Evolutionary conservation across 2,113 vertebrate genomes (phyloP).

Genomic region (Cygnus buccinator): DNA sequence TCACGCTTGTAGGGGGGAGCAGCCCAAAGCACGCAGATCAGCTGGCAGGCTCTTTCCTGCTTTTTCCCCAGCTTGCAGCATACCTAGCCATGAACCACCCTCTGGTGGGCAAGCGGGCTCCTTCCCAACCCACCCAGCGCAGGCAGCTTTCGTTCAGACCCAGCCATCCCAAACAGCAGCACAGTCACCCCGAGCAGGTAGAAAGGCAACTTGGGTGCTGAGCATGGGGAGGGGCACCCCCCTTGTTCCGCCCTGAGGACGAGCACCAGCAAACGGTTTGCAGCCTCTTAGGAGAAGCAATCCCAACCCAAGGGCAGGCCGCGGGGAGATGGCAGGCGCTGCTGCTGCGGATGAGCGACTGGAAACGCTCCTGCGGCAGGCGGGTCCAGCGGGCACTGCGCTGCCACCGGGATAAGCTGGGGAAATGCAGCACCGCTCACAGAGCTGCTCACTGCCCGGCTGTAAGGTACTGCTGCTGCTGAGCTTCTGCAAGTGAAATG

Average conservation of each 20-base stretch:
- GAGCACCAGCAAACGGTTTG: not conserved
- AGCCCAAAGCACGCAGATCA: too few relatives aligned
- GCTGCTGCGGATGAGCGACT: too few relatives aligned
- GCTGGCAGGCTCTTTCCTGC: not conserved
- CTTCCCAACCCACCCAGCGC: too few relatives aligned
- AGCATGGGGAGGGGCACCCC: fast-evolving
- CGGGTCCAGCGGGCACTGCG: too few relatives aligned
- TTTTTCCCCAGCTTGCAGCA: not conserved
- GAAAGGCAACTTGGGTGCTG: not conserved
- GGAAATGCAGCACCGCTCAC: too few relatives aligned
- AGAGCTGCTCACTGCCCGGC: fast-evolving
- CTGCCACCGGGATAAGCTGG: too few relatives aligned
- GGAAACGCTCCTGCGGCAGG: too few relatives aligned
- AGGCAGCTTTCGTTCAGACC: not conserved
- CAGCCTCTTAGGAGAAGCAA: fast-evolving
- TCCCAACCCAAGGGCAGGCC: fast-evolving
- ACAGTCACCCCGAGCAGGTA: too few relatives aligned
- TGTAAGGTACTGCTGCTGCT: too few relatives aligned
- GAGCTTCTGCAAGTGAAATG: too few relatives aligned
- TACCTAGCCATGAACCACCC: not conserved
- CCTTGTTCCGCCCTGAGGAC: not conserved
- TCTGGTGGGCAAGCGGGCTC: not conserved
- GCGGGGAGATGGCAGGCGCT: too few relatives aligned
- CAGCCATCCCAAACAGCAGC: fast-evolving
- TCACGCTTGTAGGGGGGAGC: not conserved